Conservation (phyloP, 1,140 invertebrate genomes). For the Drosophila santomea region DNA sequence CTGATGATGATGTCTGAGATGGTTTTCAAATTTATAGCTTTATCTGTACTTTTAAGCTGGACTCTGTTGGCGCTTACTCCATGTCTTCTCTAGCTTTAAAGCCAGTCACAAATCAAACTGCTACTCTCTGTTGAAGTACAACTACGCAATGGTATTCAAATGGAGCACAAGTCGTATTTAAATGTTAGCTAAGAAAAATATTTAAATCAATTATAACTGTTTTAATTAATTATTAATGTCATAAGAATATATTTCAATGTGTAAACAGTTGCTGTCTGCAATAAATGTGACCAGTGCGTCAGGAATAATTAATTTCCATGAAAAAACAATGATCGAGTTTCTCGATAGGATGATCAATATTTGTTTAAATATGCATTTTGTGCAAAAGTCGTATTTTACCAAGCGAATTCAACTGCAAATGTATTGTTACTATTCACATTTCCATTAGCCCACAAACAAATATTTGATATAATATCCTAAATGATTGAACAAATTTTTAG, state of each 20-base stretch:
- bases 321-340: too few species aligned
- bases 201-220: constrained; percentile 55
- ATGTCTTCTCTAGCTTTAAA: constrained; percentile 64
- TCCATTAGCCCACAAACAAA: too few species aligned
- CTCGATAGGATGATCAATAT: too few species aligned
- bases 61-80: constrained; percentile 44
- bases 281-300: constrained; percentile 51
- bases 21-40: constrained; percentile 68
- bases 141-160: constrained; percentile 76
- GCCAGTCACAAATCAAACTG: constrained; percentile 27
- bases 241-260: constrained; percentile 56
- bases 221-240: constrained; percentile 67
- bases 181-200: constrained; percentile 65
- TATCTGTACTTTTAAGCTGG: constrained; percentile 53
- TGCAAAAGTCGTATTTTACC: too few species aligned
- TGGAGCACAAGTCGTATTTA: constrained; percentile 71
- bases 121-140: constrained; percentile 69
- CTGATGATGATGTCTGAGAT: constrained; percentile 9
- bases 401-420: too few species aligned
- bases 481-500: not conserved
- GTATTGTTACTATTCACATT: too few species aligned
- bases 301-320: not conserved
- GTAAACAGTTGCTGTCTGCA: constrained; percentile 53
- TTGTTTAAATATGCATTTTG: too few species aligned
- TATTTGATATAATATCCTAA: not conserved